Base-by-base conservation (phyloP, 2,797 vertebrate species). In the Linurgus olivaceus region DNA sequence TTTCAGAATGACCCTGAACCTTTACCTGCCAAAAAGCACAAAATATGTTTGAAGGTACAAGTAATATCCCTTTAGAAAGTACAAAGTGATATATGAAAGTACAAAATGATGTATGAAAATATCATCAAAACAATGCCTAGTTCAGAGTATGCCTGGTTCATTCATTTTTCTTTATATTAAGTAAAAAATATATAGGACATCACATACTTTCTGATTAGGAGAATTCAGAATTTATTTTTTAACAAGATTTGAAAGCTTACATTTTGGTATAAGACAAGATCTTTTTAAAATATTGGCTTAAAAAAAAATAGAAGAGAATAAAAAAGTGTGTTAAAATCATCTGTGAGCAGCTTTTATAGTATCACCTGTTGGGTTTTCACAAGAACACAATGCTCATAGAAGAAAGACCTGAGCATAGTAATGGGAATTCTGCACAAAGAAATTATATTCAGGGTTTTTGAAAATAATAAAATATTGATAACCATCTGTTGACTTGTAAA, bases 61-160 rank as follows among this genome's bases (percentile, higher is more conserved):
- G 52, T 45, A 62, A 63, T 55, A 70, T 25, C 12, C 13, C 9
- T 40, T 61, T 70, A 52, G 38, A 57, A 96, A 74, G 28, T n/a
- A 55, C 7, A 89, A 57, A 77, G 44, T 88, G 83, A 94, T 85
- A 38, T 28, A 91, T 93, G 85, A 55, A 91, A 68, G 25, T 29
- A 88, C 7, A 92, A 88, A 78, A 44, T 86, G 25, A 90, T 85
- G 8, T 76, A 93, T 92, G 86, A 88, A 94, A 92, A 90, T 50
- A 86, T 31, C 55, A 72, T 52, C 70, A 86, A 80, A 77, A 77
- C 31, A 48, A 57, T 6, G n/a, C 29, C 48, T 79, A 15, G 7
- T 68, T 86, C 61, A 84, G 75, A 33, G 62, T n/a, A 3, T 45
- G 71, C 26, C 70, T 87, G 12, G 8, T 81, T 75, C 45, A 44